phyloP scores from a whole-genome alignment of 2,888 invertebrate genomes.

The Aphidoletes aphidimyza region DNA sequence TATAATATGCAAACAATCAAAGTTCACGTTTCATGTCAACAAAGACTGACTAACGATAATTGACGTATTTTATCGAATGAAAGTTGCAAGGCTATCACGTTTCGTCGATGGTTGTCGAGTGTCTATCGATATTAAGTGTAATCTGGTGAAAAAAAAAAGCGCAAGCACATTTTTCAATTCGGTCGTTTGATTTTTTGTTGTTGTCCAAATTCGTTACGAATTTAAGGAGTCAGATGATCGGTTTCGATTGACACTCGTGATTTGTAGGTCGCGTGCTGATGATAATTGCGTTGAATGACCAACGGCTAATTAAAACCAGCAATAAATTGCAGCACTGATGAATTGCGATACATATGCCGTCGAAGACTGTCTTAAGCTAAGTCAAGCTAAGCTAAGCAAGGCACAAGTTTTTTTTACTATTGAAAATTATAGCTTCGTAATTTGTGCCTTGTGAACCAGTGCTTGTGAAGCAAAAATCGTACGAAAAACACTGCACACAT shows the following conservation, averaged over 20 bases:
- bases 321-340: not conserved
- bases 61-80: not conserved
- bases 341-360: not conserved
- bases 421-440: not conserved
- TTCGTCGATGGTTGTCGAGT: not conserved
- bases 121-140: not conserved
- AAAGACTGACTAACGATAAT: not conserved
- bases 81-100: constrained; percentile 8
- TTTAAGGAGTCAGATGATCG: not conserved
- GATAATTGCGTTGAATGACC: constrained; percentile 29
- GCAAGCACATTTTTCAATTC: not conserved
- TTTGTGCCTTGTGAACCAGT: not conserved
- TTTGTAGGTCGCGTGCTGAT: constrained; percentile 25
- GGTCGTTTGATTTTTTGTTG: not conserved
- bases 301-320: not conserved
- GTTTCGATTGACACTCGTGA: constrained; percentile 25
- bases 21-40: constrained; percentile 32
- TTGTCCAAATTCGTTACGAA: not conserved
- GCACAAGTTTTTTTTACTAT: no score
- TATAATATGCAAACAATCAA: constrained; percentile 3
- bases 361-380: not conserved
- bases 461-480: not conserved
- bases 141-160: not conserved
- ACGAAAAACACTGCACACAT: not conserved
- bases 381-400: no score